Evolutionary conservation across 92 coral and sea anemone species (phyloP), one percentile per base, ranked within the genome.

Genomic region (Parazoanthus swiftii): DNA sequence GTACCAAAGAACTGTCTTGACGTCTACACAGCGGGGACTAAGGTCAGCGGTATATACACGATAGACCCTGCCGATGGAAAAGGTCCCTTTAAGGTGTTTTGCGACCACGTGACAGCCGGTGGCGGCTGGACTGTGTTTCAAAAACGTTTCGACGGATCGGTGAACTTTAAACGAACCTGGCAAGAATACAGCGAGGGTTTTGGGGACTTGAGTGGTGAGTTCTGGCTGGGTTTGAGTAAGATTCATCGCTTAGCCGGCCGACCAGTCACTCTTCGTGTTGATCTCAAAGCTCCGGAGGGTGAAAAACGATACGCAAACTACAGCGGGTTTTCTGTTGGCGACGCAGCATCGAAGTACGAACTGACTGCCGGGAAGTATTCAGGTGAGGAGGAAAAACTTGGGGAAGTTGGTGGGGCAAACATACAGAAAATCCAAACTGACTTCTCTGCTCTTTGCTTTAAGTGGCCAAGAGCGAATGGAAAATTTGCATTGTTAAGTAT

Each of bases 121-220:
- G 95, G 95, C 75, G 97, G 95, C 67, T 94, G 97, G 95, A 86
- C 92, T 36, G 92, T 94, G 80, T 50, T 94, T 54, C 97, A 90
- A 68, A 86, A 81, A 63, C 95, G 97, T 65, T 90, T 92, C 63
- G 85, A 94, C 50, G 97, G 97, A 91, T 85, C 88, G 9, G 74
- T 87, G 56, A 80, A 79, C 66, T 94, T 94, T 72, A 48, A 88
- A 70, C 82, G 90, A 51, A 80, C 23, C 21, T 90, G 92, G 93
- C 59, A 67, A 8, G 91, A 92, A 43, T 91, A 90, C 54, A 58
- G 46, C 14, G 86, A 81, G 23, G 96, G 96, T 16, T 94, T 94
- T 56, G 96, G 96, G 23, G 77, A 82, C 77, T 82, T 94, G 59
- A 39, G 81, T 8, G 96, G 96, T 15, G 96, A 94, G 65, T 90